Evolutionary conservation across 2,797 vertebrate genomes (phyloP), one percentile per base, ranked within the genome.

Genomic region (Podarcis lilfordi): DNA sequence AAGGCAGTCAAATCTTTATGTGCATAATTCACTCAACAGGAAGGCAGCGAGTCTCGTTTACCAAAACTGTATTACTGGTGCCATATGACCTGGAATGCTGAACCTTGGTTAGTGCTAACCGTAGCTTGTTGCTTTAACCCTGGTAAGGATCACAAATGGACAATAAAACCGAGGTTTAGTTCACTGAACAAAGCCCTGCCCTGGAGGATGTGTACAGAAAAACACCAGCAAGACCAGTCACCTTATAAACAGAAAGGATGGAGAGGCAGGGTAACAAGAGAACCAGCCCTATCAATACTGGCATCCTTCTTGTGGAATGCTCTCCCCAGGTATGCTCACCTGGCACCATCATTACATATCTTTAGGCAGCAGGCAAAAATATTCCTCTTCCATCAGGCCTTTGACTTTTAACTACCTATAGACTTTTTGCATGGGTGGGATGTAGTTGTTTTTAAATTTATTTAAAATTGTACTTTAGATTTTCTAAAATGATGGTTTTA

Each of bases 21-120:
- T 66, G 86, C 89, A 5, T 40, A 89, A 87, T 75, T 35, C 72
- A 84, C 15, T 79, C 72, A 93, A 89, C 27, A 80, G 66, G 86
- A 40, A 91, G 11, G 8, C 15, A 80, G 85, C 2, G 2, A 79
- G 80, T 25, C 21, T 64, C 68, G 66, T 64, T 81, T 66, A 35
- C 11, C 27, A 71, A 37, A 71, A 71, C 32, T 32, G 13, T 17
- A 78, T 17, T 10, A 27, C 69, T 43, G 8, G 74, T 55, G 69
- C 59, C 40, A 9, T 35, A 29, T 8, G 35, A 45, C n/a, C 27
- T 32, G n/a, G 75, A 66, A 59, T 23, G 15, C 17, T 37, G n/a
- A 79, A 32, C 50, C n/a, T 27, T 17, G 32, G 13, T 64, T 69
- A 72, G 13, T 9, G 25, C 15, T 69, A 68, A 80, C 23, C 4